Base-by-base conservation (phyloP, 1,140 invertebrate species). In the Drosophila rufa region DNA sequence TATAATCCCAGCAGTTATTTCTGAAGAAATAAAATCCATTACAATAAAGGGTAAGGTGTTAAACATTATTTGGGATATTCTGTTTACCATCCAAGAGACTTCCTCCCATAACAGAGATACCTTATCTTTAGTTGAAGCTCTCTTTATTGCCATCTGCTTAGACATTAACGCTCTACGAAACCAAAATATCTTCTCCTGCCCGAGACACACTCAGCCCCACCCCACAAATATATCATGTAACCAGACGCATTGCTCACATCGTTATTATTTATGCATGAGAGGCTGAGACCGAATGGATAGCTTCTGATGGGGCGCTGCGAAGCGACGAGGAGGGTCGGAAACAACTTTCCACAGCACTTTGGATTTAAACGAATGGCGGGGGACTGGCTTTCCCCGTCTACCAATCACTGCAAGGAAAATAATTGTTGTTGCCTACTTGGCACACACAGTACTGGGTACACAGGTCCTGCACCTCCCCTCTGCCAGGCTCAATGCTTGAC, bases 241-340 rank as follows among this genome's bases (percentile, higher is more conserved):
- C 74, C 75, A 60, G 75, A 79, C 75, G 75, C 76, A 58, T 79
- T 79, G 76, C 75, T 79, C 76, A 79, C 75, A 79, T 78, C 57
- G 65, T 69, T 79, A 79, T 79, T 79, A 79, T 79, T 79, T 79
- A 79, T 79, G 75, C 67, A 79, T 79, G 76, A 70, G 75, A 40
- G 46, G 71, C 33, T 46, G 60, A 40, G 22, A 69, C 33, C 33
- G 19, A 71, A 45, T 66, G 60, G 48, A 42, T 38, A n/a, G 42
- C 22, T 53, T 40, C 19, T 36, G 45, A 53, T 56, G 53, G 36
- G 14, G 19, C 8, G 19, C 2, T 3, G 50, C 11, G 30, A 7
- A 0, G 25, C 0, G 12, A 22, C 4, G 19, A 3, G 22, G 56
- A 19, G 38, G 5, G 4, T 5, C 6, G 22, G 42, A 46, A 57